Percentiles rank a stretch among this genome's conserved stretches.
Conservation (phyloP, 1,140 invertebrate genomes). For the Callitettix versicolor region DNA sequence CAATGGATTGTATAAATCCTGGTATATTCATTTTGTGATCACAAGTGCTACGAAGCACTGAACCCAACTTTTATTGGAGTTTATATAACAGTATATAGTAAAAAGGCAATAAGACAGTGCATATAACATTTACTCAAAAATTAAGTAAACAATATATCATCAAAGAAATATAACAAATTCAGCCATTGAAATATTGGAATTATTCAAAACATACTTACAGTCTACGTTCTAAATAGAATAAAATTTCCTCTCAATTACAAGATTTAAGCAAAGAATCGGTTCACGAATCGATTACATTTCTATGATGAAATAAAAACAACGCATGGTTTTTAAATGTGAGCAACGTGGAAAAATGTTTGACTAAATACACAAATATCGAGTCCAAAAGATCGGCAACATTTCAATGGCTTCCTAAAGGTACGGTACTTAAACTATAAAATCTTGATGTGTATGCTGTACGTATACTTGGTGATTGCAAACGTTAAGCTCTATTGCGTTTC, state of each 20-base stretch:
- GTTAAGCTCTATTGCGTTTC: slow-evolving; percentile 11
- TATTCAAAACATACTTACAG: neutral
- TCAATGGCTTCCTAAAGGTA: slow-evolving; percentile 4
- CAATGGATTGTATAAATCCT: slow-evolving; percentile 14
- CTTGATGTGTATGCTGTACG: slow-evolving; percentile 16
- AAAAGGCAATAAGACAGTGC: slow-evolving; percentile 10
- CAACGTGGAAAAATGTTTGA: too few relatives aligned
- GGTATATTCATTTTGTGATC: slow-evolving; percentile 10
- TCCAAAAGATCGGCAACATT: slow-evolving; percentile 2
- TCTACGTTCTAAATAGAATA: neutral
- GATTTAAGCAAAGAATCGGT: too few relatives aligned
- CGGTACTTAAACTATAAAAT: slow-evolving; percentile 10
- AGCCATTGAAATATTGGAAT: slow-evolving; percentile 12
- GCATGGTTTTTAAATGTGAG: too few relatives aligned
- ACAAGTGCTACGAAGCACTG: slow-evolving; percentile 1
- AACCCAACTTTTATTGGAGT: neutral
- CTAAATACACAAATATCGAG: neutral
- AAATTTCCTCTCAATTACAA: too few relatives aligned
- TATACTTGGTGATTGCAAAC: slow-evolving; percentile 16
- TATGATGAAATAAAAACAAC: too few relatives aligned
- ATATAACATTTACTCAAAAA: slow-evolving; percentile 6
- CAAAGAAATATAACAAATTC: slow-evolving; percentile 5
- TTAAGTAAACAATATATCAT: slow-evolving; percentile 12
- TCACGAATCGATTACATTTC: too few relatives aligned
- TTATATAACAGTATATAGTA: slow-evolving; percentile 7